Percentiles rank a stretch among this genome's conserved stretches.
Evolutionary conservation across 37 sponge, comb jelly and placozoan species (phyloP).

Genomic region (Ephydatia muelleri): DNA sequence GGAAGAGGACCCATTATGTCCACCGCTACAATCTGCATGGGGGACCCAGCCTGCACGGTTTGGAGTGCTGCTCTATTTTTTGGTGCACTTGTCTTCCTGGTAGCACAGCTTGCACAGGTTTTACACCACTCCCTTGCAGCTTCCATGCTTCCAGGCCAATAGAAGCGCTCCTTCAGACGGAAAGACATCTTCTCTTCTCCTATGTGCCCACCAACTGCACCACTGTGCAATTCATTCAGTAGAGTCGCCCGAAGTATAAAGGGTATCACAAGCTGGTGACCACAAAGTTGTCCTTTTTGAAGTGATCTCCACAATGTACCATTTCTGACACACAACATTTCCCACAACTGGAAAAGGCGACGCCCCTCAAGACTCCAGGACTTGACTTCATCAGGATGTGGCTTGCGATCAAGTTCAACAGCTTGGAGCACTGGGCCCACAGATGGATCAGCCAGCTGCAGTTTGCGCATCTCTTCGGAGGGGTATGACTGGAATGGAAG

Average conservation of each 20-base stretch:
- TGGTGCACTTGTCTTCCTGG: too few relatives aligned
- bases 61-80: too few relatives aligned
- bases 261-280: not conserved
- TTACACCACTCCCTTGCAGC: too few relatives aligned
- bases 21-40: too few relatives aligned
- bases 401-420: not conserved
- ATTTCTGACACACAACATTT: not conserved
- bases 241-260: not conserved
- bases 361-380: constrained; percentile 11
- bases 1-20: too few relatives aligned
- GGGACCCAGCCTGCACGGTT: too few relatives aligned
- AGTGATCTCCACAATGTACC: too few relatives aligned
- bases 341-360: constrained; percentile 20
- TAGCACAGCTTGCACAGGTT: too few relatives aligned
- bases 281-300: not conserved
- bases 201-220: not conserved
- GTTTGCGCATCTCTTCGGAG: constrained; percentile 15
- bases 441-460: constrained; percentile 22
- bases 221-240: not conserved
- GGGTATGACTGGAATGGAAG: not conserved
- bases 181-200: not conserved
- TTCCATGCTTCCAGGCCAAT: constrained; percentile 3
- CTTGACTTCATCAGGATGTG: constrained; percentile 8
- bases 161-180: constrained; percentile 2
- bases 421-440: constrained; percentile 13